Conservation (phyloP, 2,797 vertebrate species). For the Eutrigla gurnardus region DNA sequence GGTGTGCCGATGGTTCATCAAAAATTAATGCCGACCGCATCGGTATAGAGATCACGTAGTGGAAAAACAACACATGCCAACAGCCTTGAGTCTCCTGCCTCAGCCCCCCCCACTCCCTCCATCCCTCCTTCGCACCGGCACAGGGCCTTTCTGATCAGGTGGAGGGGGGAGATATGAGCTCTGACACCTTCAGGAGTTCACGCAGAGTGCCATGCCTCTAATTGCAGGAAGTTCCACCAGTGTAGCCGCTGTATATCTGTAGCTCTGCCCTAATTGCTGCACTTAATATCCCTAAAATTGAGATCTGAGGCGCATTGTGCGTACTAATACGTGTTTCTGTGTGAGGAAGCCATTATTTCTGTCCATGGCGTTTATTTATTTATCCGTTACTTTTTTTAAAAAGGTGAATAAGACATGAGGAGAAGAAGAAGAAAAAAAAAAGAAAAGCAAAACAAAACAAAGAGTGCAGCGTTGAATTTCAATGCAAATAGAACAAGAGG, state of each 20-base stretch:
- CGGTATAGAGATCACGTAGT: conserved; percentile 88
- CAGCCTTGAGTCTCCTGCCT: conserved; percentile 83
- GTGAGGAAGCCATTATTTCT: conserved; percentile 60
- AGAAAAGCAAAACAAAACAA: conserved; percentile 41
- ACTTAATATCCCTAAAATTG: conserved; percentile 83
- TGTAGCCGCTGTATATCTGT: conserved; percentile 68
- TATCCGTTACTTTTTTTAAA: conserved; percentile 31
- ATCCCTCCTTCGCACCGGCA: conserved; percentile 62
- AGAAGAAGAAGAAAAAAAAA: conserved; percentile 43
- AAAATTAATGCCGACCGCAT: conserved; percentile 87
- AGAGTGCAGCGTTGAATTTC: conserved; percentile 55
- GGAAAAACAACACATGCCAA: conserved; percentile 86
- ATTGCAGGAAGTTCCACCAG: conserved; percentile 81
- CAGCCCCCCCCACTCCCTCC: conserved; percentile 56
- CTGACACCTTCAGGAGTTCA: conserved; percentile 87
- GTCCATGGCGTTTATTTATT: conserved; percentile 52
- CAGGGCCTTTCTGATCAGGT: conserved; percentile 85
- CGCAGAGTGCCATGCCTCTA: conserved; percentile 83
- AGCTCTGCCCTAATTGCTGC: conserved; percentile 79
- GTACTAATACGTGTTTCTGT: conserved; percentile 62
- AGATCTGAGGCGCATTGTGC: conserved; percentile 73
- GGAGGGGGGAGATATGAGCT: conserved; percentile 82
- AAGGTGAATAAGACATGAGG: conserved; percentile 54
- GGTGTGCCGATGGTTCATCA: conserved; percentile 85
- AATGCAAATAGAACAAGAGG: conserved; percentile 50